Evolutionary conservation across 2,797 vertebrate species (phyloP).

Genomic region (Sciaenops ocellatus): DNA sequence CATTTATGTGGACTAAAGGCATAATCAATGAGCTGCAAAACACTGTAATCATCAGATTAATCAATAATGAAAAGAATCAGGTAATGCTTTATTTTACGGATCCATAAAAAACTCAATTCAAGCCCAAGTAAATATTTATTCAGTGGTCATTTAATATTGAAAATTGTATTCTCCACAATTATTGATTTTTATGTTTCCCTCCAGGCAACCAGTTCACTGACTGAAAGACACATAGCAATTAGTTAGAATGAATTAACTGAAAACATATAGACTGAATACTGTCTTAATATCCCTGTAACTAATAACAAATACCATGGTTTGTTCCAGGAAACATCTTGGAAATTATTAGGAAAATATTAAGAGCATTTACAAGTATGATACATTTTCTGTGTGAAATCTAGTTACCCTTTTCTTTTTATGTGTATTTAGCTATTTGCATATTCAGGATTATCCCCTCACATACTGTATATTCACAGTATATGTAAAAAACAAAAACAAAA

Average conservation of each 20-base stretch:
- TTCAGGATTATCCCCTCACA: not conserved
- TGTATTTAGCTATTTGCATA: not conserved
- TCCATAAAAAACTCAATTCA: not conserved
- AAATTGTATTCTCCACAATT: not conserved
- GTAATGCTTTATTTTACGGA: not conserved
- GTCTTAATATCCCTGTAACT: not conserved
- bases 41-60: not conserved
- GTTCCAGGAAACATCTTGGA: not conserved
- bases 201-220: not conserved
- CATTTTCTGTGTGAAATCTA: too few species aligned
- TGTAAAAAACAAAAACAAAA: slow-evolving; percentile 10
- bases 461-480: not conserved
- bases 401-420: not conserved
- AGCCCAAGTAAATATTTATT: not conserved
- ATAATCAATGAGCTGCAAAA: not conserved
- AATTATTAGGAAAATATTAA: not conserved
- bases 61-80: not conserved
- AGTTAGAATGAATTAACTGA: slow-evolving; percentile 2
- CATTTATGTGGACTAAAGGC: not conserved
- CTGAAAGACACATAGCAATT: not conserved
- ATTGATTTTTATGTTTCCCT: not conserved
- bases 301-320: not conserved
- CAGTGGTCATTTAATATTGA: not conserved
- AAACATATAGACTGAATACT: not conserved
- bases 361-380: too few species aligned